Evolutionary conservation across 1,140 invertebrate genomes (phyloP).

Genomic region (Bombus picipes): DNA sequence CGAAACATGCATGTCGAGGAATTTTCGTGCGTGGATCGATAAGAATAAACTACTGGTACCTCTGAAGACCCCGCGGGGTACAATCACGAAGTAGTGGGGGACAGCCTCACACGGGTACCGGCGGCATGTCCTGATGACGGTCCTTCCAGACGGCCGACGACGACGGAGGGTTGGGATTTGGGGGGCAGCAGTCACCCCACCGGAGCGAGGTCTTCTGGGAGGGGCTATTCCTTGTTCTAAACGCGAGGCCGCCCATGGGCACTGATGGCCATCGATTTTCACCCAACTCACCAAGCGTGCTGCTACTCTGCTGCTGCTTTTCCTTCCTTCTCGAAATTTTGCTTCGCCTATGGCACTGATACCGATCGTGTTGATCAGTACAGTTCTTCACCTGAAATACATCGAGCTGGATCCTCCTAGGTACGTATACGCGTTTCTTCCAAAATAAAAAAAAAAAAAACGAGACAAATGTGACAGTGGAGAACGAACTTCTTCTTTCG

Average conservation of each 20-base stretch:
- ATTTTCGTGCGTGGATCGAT: not conserved
- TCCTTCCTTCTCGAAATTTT: slow-evolving; percentile 32
- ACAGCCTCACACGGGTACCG: slow-evolving; percentile 79
- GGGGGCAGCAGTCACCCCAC: slow-evolving; percentile 94
- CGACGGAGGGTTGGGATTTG: slow-evolving; percentile 75
- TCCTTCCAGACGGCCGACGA: slow-evolving; percentile 75
- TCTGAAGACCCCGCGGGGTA: slow-evolving; percentile 77
- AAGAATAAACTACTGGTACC: slow-evolving; percentile 62
- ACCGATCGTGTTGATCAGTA: slow-evolving; percentile 48
- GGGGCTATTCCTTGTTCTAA: slow-evolving; percentile 96
- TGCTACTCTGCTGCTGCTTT: slow-evolving; percentile 58
- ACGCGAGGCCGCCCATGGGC: slow-evolving; percentile 96
- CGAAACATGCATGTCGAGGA: not conserved
- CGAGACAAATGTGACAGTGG: too few relatives aligned
- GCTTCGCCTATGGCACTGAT: slow-evolving; percentile 17
- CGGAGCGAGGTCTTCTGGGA: slow-evolving; percentile 96
- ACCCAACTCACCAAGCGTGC: slow-evolving; percentile 70
- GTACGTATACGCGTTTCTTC: not conserved
- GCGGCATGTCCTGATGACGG: slow-evolving; percentile 77
- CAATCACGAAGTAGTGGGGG: slow-evolving; percentile 82
- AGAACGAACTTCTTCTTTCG: not conserved
- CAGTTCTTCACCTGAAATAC: slow-evolving; percentile 49
- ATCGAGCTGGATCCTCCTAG: slow-evolving; percentile 12
- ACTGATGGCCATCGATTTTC: slow-evolving; percentile 83
- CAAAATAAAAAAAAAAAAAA: not conserved